Percentiles rank a stretch among this genome's conserved stretches.
Conservation (phyloP, 2,113 vertebrate genomes). For the Phyllostomus hastatus region DNA sequence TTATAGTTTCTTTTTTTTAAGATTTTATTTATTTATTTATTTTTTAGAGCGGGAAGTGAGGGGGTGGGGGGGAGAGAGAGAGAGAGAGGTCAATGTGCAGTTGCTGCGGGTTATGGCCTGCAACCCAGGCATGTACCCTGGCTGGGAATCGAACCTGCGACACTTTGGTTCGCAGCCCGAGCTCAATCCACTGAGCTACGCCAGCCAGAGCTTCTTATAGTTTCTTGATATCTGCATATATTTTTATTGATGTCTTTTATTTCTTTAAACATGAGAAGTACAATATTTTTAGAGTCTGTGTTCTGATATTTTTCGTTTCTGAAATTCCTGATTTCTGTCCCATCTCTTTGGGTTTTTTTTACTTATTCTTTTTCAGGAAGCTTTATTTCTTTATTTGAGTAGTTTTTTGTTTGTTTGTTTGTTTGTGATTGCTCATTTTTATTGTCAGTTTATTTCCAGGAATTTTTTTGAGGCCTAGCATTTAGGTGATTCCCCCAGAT, state of each 20-base stretch:
- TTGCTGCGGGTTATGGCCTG: too few relatives aligned
- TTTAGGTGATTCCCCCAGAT: background rate
- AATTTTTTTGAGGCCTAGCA: background rate
- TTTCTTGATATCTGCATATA: background rate
- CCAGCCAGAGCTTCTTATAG: background rate
- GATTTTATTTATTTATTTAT: too few relatives aligned
- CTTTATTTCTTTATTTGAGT: background rate
- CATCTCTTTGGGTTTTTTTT: background rate
- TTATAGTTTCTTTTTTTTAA: background rate
- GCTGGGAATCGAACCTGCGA: too few relatives aligned
- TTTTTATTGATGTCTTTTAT: conserved; percentile 1
- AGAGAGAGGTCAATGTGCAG: too few relatives aligned
- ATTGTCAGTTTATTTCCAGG: background rate
- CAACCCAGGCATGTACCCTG: too few relatives aligned
- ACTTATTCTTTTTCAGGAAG: background rate
- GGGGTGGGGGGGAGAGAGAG: too few relatives aligned
- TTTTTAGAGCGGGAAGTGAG: too few relatives aligned
- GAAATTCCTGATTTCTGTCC: background rate
- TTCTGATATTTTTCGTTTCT: background rate
- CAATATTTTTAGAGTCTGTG: background rate
- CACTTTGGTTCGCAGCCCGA: too few relatives aligned
- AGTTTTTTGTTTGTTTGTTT: background rate
- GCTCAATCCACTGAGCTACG: too few relatives aligned
- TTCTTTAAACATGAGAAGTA: background rate
- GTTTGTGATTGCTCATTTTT: background rate